Conservation (phyloP, 2,797 vertebrate genomes). For the Lepilemur septentrionalis region DNA sequence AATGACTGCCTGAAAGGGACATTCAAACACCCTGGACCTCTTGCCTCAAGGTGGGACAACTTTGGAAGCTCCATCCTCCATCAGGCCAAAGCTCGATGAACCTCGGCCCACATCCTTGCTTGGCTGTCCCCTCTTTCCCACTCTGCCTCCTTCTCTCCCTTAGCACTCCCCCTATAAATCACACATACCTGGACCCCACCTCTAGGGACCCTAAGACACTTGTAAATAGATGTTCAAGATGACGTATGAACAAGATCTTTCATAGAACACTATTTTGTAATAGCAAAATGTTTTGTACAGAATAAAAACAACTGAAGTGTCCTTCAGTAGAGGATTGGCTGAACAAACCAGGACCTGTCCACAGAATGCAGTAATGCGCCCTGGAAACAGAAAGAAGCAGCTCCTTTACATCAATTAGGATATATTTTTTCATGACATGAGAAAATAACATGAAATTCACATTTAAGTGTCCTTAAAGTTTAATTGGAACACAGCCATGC, state of each 20-base stretch:
- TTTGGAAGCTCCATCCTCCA: background rate
- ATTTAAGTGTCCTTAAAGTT: conserved; percentile 52
- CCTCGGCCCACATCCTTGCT: background rate
- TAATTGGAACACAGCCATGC: background rate
- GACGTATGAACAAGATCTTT: background rate
- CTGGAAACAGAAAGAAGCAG: background rate
- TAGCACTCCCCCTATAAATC: background rate
- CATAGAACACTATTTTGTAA: background rate
- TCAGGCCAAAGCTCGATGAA: background rate
- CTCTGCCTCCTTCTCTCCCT: background rate
- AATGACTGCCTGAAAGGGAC: background rate
- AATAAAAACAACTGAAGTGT: background rate
- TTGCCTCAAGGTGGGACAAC: background rate
- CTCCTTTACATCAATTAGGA: background rate
- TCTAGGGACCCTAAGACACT: background rate
- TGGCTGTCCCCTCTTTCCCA: background rate
- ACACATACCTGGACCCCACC: background rate
- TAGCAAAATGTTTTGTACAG: conserved; percentile 45
- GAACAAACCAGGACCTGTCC: background rate
- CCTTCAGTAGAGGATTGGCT: background rate
- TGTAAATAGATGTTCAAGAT: background rate
- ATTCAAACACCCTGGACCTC: background rate
- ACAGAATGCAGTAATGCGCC: background rate
- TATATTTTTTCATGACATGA: conserved; percentile 41
- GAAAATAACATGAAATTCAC: conserved; percentile 59